Evolutionary conservation across 2,888 invertebrate species (phyloP), one percentile per base, ranked within the genome.

Genomic region (Anticlea derivata): DNA sequence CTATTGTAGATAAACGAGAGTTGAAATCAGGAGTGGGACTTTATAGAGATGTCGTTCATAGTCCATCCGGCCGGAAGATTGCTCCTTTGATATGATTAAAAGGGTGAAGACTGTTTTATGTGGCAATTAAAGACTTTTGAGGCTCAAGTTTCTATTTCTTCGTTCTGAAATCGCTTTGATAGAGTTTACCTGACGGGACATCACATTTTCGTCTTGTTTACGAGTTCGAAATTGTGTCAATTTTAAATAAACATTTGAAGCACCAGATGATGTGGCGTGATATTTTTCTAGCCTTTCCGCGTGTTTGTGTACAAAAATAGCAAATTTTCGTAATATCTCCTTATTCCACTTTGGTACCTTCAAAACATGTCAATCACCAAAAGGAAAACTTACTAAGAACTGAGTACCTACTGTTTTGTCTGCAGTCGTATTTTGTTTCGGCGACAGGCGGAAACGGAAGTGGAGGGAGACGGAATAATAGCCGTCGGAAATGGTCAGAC

Each of bases 401-500:
- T 50, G 50, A 50, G 50, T 49, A 49, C 53, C 56, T 50, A 55
- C 55, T 68, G 71, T 78, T 80, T 83, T 81, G 78, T 81, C 76
- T 76, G 70, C 68, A 65, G 71, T 67, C 65, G 82, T 83, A 86
- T 87, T 87, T 90, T 89, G 89, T 88, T 87, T 86, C 83, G 76
- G 77, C 83, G 89, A 88, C 89, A 86, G 78, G 66, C 85, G 90
- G 90, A 90, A 90, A 75, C 85, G 90, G 90, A 90, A 85, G 86
- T 87, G 86, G 87, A 88, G 89, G 88, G 88, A 88, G 88, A 87
- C 89, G 81, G 89, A 90, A 90, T 90, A 90, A 90, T 89, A 85
- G 90, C 87, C 84, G 83, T 82, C 89, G 90, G 90, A 90, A 88
- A 90, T 88, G 90, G 90, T 90, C 90, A 90, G 89, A 88, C 89